Base-by-base conservation (phyloP, 1,140 invertebrate species). In the Cotesia vestalis region DNA sequence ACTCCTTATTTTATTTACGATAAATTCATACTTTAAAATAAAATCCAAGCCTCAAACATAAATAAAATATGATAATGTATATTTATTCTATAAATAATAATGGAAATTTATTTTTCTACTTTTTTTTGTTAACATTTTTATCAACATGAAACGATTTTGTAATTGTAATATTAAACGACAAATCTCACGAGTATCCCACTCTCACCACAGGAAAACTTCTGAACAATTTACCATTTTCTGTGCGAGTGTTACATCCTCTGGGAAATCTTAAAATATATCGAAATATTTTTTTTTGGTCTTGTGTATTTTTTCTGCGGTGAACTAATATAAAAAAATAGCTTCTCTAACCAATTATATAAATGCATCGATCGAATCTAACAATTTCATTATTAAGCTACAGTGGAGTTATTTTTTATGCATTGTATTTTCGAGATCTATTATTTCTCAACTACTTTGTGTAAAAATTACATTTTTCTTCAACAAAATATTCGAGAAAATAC, bases 211-310 rank as follows among this genome's bases (percentile, higher is more conserved):
- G 3, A 60, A 60, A 38, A 51, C 59, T 53, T 53, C 51, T 60
- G 57, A 61, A 67, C 69, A 70, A 70, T 68, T 68, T 69, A 71
- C n/a, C 62, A 57, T 51, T 35, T 46, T 34, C n/a, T 66, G 14
- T 66, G 27, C 46, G 35, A 46, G 34, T 55, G 64, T 61, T 57
- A 53, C 55, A 67, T 73, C 76, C 76, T 70, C 68, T 75, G 76
- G 76, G 76, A 77, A 77, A 77, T 77, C 76, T 75, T 73, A 75
- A 75, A 77, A 77, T 75, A 77, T 75, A 73, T 68, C 67, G 72
- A 60, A 63, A 66, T 72, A 72, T 72, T 72, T 72, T 60, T 66
- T 64, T 72, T 51, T 69, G 72, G 70, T 73, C 61, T 52, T 68
- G 46, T 71, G 14, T 51, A 52, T 52, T 40, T 68, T 59, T 17